phyloP scores from a whole-genome alignment of 2,113 vertebrate genomes.

The Calidris pugnax region DNA sequence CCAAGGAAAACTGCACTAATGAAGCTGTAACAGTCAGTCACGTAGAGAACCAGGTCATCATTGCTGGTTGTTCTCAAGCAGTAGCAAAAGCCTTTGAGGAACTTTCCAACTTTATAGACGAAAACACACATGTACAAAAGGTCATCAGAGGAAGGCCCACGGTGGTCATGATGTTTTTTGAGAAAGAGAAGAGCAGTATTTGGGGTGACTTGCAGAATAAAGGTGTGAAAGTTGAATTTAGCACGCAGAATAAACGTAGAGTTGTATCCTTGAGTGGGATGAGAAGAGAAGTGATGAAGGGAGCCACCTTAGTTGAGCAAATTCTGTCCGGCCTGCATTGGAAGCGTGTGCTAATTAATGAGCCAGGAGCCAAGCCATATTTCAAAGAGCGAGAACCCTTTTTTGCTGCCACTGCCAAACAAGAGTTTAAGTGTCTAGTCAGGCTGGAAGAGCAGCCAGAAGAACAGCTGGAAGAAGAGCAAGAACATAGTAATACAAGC shows the following conservation, averaged over 20 bases:
- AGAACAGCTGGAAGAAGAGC: not conserved
- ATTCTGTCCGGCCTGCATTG: constrained; percentile 49
- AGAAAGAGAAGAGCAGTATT: not conserved
- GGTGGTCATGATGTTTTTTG: constrained; percentile 73
- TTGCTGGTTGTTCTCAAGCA: constrained; percentile 73
- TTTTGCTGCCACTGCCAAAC: constrained; percentile 16
- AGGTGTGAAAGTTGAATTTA: constrained; percentile 67
- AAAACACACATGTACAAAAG: constrained; percentile 73
- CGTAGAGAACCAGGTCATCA: constrained; percentile 58
- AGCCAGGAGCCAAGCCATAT: constrained; percentile 76
- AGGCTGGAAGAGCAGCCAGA: constrained; percentile 68
- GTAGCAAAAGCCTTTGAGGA: constrained; percentile 55
- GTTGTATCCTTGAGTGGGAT: constrained; percentile 77
- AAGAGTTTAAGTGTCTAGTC: constrained; percentile 72
- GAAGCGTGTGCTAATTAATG: constrained; percentile 53
- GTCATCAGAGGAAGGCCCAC: constrained; percentile 47
- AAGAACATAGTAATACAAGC: not conserved
- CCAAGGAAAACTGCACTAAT: constrained; percentile 14
- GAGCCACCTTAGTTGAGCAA: constrained; percentile 18
- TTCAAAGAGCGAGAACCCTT: constrained; percentile 69
- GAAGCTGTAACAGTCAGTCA: constrained; percentile 57
- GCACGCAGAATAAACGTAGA: not conserved
- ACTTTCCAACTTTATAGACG: constrained; percentile 74
- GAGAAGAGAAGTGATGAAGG: constrained; percentile 66
- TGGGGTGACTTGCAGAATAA: constrained; percentile 35